Evolutionary conservation across 1,140 invertebrate genomes (phyloP), one percentile per base, ranked within the genome.

Genomic region (Fragariocoptes setiger): DNA sequence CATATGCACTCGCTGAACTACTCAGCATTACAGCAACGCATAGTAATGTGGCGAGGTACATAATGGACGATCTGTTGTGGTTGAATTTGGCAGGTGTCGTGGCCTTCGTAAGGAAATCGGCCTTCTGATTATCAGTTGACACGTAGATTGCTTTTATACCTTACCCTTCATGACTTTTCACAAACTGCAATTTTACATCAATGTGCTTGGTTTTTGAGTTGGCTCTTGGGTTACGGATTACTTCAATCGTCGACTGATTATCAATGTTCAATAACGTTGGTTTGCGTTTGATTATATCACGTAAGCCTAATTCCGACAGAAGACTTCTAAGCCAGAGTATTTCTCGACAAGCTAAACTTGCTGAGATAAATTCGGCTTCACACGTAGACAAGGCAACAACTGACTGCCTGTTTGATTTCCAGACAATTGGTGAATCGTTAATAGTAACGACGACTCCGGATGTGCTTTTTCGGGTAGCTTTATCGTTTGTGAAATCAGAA

Each of bases 321-420:
- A 31, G 8, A n/a, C n/a, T 31, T 8, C 8, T 31, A 8, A 53
- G 37, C 45, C 47, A 55, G 3, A 54, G 42, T 46, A 31, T 53
- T 53, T 50, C 52, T 51, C 38, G 56, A 31, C 39, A 52, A 37
- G 53, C 50, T 48, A 53, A 54, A 39, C 54, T 50, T 41, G 54
- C 43, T n/a, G 51, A 45, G 42, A 57, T 52, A 42, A 54, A 57
- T 41, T 60, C 58, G 1, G 54, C 50, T 48, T 58, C 54, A 2
- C 51, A 49, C 13, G 47, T 49, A 5, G 50, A 56, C 3, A 58
- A 45, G 21, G 54, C 49, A 16, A 54, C 45, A 3, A 40, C 46
- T 8, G 43, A 42, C 38, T 57, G 55, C 38, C 53, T 51, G 35
- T 48, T 51, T 31, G 46, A 46, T 8, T 44, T 38, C 54, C 54